Evolutionary conservation across 1,140 invertebrate genomes (phyloP).

Genomic region (Coelopa frigida): DNA sequence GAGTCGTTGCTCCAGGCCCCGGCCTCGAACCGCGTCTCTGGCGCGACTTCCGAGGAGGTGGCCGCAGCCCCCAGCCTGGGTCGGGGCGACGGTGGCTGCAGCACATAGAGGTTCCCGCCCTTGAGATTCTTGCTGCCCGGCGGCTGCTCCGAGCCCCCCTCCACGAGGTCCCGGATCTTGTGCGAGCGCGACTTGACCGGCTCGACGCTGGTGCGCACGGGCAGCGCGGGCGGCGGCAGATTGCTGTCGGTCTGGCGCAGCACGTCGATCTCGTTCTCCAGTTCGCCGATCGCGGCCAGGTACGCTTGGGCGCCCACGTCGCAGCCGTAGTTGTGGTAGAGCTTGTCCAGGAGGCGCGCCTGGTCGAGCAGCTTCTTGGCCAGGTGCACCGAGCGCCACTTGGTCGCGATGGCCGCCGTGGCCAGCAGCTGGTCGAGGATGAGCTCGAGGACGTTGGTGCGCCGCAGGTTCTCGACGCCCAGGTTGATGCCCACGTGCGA

Average conservation of each 20-base stretch:
- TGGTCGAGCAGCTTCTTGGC: constrained; percentile 62
- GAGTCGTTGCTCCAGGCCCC: neutral
- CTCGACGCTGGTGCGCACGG: constrained; percentile 14
- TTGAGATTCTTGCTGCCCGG: neutral
- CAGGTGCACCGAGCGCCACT: constrained; percentile 48
- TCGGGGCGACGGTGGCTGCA: no score
- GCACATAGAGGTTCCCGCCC: no score
- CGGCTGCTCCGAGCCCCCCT: neutral
- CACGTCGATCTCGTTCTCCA: constrained; percentile 20
- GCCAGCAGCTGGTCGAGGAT: constrained; percentile 46
- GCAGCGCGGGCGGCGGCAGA: constrained; percentile 7
- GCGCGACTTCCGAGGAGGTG: no score
- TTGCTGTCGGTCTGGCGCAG: neutral
- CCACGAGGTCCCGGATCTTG: neutral
- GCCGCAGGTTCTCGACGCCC: constrained; percentile 47
- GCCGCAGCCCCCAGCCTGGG: no score
- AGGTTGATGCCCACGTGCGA: constrained; percentile 28
- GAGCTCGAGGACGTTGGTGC: constrained; percentile 55
- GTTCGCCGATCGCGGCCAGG: constrained; percentile 46
- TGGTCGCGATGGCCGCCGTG: constrained; percentile 22
- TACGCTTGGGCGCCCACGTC: constrained; percentile 49
- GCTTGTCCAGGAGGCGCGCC: constrained; percentile 55
- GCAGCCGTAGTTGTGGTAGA: constrained; percentile 53
- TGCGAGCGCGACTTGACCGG: neutral
- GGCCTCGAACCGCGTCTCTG: no score